Percentiles rank a stretch among this genome's conserved stretches.
These are phyloP conservation scores for Asobara japonica DNA, from an alignment of 1,140 invertebrate genomes.

Conservation along the genomic window DNA sequence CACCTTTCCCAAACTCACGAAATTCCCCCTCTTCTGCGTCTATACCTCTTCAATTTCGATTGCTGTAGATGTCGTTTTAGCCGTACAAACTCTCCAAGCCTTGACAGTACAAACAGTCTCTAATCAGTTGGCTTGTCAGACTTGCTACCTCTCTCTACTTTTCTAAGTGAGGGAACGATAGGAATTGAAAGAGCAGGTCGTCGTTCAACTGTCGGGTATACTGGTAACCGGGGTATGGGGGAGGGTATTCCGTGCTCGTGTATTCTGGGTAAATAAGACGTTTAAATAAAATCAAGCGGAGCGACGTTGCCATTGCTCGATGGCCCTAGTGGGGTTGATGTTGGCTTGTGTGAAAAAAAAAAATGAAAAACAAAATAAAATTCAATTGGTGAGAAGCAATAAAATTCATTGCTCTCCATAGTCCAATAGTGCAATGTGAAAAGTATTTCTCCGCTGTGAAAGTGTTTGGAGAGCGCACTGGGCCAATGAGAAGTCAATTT, in stretches of 20 bases:
- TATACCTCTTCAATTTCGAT: background rate
- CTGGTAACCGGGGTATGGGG: background rate
- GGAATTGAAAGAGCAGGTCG: slow-evolving; percentile 19
- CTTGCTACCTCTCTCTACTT: slow-evolving; percentile 40
- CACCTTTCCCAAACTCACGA: background rate
- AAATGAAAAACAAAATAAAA: background rate
- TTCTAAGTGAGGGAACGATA: slow-evolving; percentile 24
- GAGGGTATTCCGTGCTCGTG: slow-evolving; percentile 14
- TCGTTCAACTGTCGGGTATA: slow-evolving; percentile 10
- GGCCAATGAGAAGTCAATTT: no score
- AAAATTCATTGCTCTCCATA: background rate
- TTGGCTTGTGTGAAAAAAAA: background rate
- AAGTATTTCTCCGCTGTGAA: no score
- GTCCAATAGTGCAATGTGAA: background rate
- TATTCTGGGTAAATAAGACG: slow-evolving; percentile 42
- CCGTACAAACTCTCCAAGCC: slow-evolving; percentile 3
- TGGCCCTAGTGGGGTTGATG: background rate
- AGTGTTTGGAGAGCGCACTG: no score
- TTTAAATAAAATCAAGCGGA: slow-evolving; percentile 41
- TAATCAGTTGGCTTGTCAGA: slow-evolving; percentile 45
- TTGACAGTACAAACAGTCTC: slow-evolving; percentile 47
- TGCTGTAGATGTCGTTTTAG: background rate
- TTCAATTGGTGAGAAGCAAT: background rate
- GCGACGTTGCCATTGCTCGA: slow-evolving; percentile 17
- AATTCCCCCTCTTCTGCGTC: slow-evolving; percentile 1